Percentiles rank a stretch among this genome's conserved stretches.
Evolutionary conservation across 2,888 invertebrate genomes (phyloP).

Genomic region (Archaeoteleia sp.): DNA sequence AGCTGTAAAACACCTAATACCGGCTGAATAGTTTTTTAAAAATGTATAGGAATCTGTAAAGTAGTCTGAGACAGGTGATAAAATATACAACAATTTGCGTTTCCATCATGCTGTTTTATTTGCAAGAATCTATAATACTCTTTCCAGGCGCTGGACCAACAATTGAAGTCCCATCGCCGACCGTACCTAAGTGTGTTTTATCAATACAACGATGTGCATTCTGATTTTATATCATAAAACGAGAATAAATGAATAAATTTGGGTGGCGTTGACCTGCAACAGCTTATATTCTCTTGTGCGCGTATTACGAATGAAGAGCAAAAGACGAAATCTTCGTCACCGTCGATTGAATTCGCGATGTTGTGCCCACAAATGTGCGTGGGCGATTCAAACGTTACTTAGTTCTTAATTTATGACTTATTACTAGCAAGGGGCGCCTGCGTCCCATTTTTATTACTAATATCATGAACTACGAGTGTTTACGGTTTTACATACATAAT

Average conservation of each 20-base stretch:
- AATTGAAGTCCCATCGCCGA: slow-evolving; percentile 41
- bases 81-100: slow-evolving; percentile 18
- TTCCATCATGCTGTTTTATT: slow-evolving; percentile 54
- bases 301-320: slow-evolving; percentile 54
- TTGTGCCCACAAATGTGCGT: slow-evolving; percentile 26
- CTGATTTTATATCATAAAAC: slow-evolving; percentile 54
- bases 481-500: slow-evolving; percentile 47
- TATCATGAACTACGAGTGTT: slow-evolving; percentile 48
- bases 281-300: slow-evolving; percentile 55
- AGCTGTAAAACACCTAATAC: too few relatives aligned
- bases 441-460: slow-evolving; percentile 46
- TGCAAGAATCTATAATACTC: slow-evolving; percentile 53
- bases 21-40: too few relatives aligned
- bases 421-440: slow-evolving; percentile 58
- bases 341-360: slow-evolving; percentile 45
- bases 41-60: too few relatives aligned
- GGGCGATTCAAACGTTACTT: slow-evolving; percentile 27
- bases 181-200: slow-evolving; percentile 54
- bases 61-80: background rate
- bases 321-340: slow-evolving; percentile 47
- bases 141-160: slow-evolving; percentile 42
- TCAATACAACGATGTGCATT: slow-evolving; percentile 54
- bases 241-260: slow-evolving; percentile 55
- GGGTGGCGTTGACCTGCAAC: slow-evolving; percentile 61
- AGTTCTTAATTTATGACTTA: slow-evolving; percentile 51